Conservation (phyloP, 1,140 invertebrate genomes). For the Tetramorium simillimum region DNA sequence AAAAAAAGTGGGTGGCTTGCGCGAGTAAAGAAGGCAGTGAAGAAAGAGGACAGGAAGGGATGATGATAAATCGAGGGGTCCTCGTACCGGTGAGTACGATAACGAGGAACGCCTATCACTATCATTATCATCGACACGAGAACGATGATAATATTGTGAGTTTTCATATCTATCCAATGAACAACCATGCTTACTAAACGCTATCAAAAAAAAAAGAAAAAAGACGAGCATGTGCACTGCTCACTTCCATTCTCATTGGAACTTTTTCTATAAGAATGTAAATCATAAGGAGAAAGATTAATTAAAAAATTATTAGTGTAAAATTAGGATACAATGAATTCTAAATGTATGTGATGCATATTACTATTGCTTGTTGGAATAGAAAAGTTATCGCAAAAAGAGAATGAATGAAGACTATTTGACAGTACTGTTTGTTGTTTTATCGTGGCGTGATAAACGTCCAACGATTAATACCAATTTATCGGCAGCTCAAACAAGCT, state of each 20-base stretch:
- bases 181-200: background rate
- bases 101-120: background rate
- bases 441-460: background rate
- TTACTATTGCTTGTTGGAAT: too few relatives aligned
- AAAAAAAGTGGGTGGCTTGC: conserved; percentile 54
- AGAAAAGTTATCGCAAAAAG: background rate
- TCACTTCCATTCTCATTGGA: background rate
- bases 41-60: background rate
- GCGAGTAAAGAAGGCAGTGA: background rate
- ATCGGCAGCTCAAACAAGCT: background rate
- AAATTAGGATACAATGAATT: background rate
- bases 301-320: background rate
- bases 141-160: background rate
- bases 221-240: background rate
- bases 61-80: conserved; percentile 55
- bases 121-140: background rate
- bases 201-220: background rate
- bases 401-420: background rate
- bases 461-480: background rate
- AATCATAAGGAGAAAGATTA: background rate
- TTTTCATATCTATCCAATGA: conserved; percentile 19
- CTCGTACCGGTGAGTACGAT: background rate
- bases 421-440: background rate
- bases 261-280: background rate
- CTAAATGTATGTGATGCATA: background rate